Evolutionary conservation across 2,797 vertebrate species (phyloP), one percentile per base, ranked within the genome.

Genomic region (Huso huso): DNA sequence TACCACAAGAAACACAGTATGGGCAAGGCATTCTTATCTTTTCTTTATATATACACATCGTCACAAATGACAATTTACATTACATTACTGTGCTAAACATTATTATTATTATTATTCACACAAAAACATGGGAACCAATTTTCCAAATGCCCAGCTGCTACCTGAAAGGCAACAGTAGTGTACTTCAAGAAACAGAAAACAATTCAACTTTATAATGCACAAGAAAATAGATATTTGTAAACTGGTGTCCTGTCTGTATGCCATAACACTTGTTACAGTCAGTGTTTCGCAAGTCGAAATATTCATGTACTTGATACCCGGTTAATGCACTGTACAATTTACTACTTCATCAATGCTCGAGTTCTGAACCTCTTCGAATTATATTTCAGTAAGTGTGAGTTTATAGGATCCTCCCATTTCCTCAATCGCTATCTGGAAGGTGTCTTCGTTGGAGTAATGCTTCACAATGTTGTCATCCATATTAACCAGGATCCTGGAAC

Each of bases 401-500:
- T 94, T 97, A 81, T 93, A 94, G n/a, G 90, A 84, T 66, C 93
- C 93, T 11, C 90, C 93, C 6, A 82, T 70, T 75, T 98, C 95
- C 73, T 99, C 97, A 68, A 97, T 90, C 79, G 92, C 92, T 78
- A 99, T 87, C 88, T 98, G 96, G 90, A 99, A 99, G 70, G 97
- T 99, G 84, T 99, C 97, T 78, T 99, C 97, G 1, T 99, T 99
- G 72, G 96, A 99, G 80, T 99, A 99, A 76, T 99, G 97, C 76
- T 93, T 95, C 86, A 99, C 93, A 48, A 99, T 99, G 82, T 98
- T 99, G 87, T 99, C 97, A 0, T 99, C 97, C 96, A 99, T 99
- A 84, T 99, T 94, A 71, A 99, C 95, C 68, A 99, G 83, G 76
- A 99, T 99, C 78, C 97, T 99, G 66, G 1, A 12, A 48, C 10